Evolutionary conservation across 2,797 vertebrate genomes (phyloP).

Genomic region (Streptopelia turtur): DNA sequence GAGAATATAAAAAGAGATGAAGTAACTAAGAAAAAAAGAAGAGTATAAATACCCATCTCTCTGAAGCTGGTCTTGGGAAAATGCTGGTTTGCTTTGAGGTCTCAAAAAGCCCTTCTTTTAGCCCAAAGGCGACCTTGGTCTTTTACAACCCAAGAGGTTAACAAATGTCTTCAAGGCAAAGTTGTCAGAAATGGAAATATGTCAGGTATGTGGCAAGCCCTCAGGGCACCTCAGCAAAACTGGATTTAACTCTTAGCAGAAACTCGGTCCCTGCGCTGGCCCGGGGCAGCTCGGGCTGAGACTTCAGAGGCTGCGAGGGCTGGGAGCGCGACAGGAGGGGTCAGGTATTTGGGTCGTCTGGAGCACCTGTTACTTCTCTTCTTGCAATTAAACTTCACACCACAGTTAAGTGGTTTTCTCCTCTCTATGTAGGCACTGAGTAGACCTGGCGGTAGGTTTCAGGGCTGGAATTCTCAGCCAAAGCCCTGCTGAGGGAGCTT

Average conservation of each 20-base stretch:
- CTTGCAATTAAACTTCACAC: not conserved
- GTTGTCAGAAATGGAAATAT: conserved; percentile 80
- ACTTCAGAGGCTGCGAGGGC: conserved; percentile 57
- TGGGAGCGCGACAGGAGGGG: conserved; percentile 24
- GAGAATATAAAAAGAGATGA: not conserved
- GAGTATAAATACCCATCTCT: not conserved
- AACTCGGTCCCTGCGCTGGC: conserved; percentile 35
- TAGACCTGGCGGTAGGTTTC: not conserved
- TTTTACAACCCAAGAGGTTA: conserved; percentile 72
- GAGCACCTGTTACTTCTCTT: conserved; percentile 22
- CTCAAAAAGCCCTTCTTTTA: conserved; percentile 52
- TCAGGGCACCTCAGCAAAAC: conserved; percentile 43
- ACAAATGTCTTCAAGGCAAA: conserved; percentile 51
- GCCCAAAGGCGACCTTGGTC: conserved; percentile 66
- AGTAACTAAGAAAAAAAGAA: not conserved
- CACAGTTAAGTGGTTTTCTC: not conserved
- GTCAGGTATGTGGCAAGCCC: conserved; percentile 82
- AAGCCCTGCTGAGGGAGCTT: not conserved
- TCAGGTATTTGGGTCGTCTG: not conserved
- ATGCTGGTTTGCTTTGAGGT: conserved; percentile 51
- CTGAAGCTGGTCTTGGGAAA: conserved; percentile 48
- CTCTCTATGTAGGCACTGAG: not conserved
- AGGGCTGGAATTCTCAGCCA: not conserved
- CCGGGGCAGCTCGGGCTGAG: conserved; percentile 68
- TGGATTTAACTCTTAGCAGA: conserved; percentile 74